Evolutionary conservation across 2,888 invertebrate species (phyloP).

Genomic region (Aleiodes alternator): DNA sequence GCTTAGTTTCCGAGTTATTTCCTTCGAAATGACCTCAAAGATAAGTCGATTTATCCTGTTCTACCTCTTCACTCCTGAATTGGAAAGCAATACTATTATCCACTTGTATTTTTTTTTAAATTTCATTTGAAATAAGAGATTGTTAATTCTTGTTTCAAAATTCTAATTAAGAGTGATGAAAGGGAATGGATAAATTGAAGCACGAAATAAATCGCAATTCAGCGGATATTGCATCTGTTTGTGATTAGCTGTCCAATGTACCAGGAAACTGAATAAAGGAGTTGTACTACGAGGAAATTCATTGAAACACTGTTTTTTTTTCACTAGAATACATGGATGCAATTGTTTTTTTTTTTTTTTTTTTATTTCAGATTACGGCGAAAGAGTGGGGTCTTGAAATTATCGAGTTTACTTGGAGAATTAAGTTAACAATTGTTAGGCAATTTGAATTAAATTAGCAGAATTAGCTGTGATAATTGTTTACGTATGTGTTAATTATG

Average conservation of each 20-base stretch:
- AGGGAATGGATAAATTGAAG: not conserved
- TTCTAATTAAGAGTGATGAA: not conserved
- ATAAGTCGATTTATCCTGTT: too few species aligned
- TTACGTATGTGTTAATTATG: too few species aligned
- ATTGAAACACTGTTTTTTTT: slow-evolving; percentile 50
- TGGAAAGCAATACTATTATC: too few species aligned
- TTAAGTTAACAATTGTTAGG: not conserved
- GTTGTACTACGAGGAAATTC: slow-evolving; percentile 49
- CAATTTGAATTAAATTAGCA: too few species aligned
- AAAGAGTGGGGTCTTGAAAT: not conserved
- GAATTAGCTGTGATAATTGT: too few species aligned
- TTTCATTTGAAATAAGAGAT: too few species aligned
- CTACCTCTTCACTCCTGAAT: too few species aligned
- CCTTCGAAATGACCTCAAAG: too few species aligned
- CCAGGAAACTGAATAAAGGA: slow-evolving; percentile 51
- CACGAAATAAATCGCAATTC: slow-evolving; percentile 44
- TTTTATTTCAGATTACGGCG: not conserved
- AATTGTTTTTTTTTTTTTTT: not conserved
- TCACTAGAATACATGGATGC: not conserved
- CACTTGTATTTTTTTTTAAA: too few species aligned
- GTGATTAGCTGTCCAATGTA: slow-evolving; percentile 38
- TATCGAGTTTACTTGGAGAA: too few species aligned
- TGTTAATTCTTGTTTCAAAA: not conserved
- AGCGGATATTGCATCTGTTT: slow-evolving; percentile 49
- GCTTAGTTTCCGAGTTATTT: too few species aligned